A percentile compares a stretch with the other conserved stretches of the same genome.
Conservation (phyloP, 2,888 invertebrate genomes). For the Lomographa bimaculata region DNA sequence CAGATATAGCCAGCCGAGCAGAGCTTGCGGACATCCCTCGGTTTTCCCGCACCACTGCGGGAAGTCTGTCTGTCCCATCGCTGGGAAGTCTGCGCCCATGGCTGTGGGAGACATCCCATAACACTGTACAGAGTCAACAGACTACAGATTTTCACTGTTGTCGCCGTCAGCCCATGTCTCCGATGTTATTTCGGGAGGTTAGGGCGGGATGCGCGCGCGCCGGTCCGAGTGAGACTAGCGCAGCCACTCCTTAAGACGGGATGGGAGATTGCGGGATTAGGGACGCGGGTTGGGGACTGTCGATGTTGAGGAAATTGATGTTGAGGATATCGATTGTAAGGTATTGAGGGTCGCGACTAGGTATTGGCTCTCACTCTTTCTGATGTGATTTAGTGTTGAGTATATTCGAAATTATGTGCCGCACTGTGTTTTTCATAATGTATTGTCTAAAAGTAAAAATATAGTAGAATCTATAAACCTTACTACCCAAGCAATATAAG, state of each 20-base stretch:
- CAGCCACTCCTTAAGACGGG: constrained; percentile 67
- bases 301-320: constrained; percentile 27
- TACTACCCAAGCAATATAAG: too few species aligned
- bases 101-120: constrained; percentile 74
- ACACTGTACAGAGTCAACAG: constrained; percentile 31
- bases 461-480: too few species aligned
- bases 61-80: too few species aligned
- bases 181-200: constrained; percentile 66
- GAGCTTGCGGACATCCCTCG: constrained; percentile 65
- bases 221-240: constrained; percentile 65
- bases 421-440: too few species aligned
- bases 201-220: constrained; percentile 74
- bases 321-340: too few species aligned
- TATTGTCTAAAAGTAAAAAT: too few species aligned
- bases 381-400: too few species aligned
- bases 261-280: constrained; percentile 65
- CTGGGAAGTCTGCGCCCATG: constrained; percentile 65
- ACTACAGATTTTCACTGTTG: constrained; percentile 5
- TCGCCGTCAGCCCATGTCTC: constrained; percentile 54
- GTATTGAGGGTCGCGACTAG: too few species aligned
- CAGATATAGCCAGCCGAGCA: constrained; percentile 74
- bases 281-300: constrained; percentile 41
- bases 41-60: constrained; percentile 75
- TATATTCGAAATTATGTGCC: too few species aligned
- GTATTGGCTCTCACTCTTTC: too few species aligned